phyloP scores from a whole-genome alignment of 2,113 vertebrate species.

The Mustela lutreola region DNA sequence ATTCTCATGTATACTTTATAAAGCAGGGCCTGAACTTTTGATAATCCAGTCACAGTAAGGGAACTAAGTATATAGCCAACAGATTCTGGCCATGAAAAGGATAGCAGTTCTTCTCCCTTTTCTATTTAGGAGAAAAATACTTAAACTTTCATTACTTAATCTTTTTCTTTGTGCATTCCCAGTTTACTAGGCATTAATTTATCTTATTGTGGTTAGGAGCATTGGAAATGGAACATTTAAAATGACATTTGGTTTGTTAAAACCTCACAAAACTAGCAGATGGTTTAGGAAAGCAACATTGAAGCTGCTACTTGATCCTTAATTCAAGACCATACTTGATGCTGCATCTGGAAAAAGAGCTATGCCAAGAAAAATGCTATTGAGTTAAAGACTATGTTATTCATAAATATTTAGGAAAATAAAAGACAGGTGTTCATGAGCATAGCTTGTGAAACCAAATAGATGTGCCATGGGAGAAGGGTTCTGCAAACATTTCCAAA shows the following conservation, averaged over 20 bases:
- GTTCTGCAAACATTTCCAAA: neutral
- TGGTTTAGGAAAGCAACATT: slow-evolving; percentile 41
- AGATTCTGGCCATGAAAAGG: neutral
- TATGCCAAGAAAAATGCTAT: neutral
- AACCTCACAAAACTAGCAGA: slow-evolving; percentile 33
- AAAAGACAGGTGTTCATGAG: slow-evolving; percentile 30
- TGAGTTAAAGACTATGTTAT: neutral
- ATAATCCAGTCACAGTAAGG: neutral
- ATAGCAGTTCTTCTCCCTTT: neutral
- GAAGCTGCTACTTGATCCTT: slow-evolving; percentile 65
- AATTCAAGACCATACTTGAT: slow-evolving; percentile 62
- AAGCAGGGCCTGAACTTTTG: neutral
- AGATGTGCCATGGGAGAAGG: neutral
- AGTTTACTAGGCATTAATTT: slow-evolving; percentile 25
- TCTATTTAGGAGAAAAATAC: neutral
- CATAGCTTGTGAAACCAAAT: slow-evolving; percentile 38
- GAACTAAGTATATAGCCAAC: neutral
- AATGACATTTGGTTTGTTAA: slow-evolving; percentile 70
- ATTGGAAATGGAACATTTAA: slow-evolving; percentile 50
- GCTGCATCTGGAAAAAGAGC: slow-evolving; percentile 48
- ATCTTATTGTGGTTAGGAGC: neutral
- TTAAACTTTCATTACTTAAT: neutral
- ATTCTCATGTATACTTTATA: neutral
- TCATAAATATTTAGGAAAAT: slow-evolving; percentile 57
- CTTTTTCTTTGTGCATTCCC: neutral